Evolutionary conservation across 2,888 invertebrate species (phyloP).

Genomic region (Lymantria dispar): DNA sequence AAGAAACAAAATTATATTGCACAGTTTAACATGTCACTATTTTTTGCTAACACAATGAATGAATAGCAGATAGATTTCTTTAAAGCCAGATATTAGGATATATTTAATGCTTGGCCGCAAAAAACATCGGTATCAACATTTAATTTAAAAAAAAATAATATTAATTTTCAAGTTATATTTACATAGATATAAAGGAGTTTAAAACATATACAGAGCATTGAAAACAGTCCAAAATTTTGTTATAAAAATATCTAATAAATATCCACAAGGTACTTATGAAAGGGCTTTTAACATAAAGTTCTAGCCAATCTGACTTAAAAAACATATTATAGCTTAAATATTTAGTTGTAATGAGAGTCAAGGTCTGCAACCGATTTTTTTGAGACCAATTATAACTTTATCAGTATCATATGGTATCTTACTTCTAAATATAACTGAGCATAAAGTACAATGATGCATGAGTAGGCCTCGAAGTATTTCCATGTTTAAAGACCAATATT

Average conservation of each 20-base stretch:
- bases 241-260: not conserved
- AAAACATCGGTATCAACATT: slow-evolving; percentile 13
- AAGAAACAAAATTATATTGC: slow-evolving; percentile 35
- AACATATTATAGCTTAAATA: not conserved
- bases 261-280: not conserved
- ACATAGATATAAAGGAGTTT: too few species aligned
- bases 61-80: not conserved
- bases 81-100: slow-evolving; percentile 21
- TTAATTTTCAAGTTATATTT: not conserved
- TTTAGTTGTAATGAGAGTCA: slow-evolving; percentile 9
- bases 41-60: slow-evolving; percentile 2
- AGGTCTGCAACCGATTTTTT: slow-evolving; percentile 23
- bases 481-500: slow-evolving; percentile 22
- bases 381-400: slow-evolving; percentile 26
- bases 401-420: slow-evolving; percentile 38
- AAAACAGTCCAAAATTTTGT: not conserved
- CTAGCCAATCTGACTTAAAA: not conserved
- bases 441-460: slow-evolving; percentile 66
- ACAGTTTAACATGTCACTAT: slow-evolving; percentile 22
- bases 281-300: not conserved
- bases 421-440: slow-evolving; percentile 77
- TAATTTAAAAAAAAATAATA: not conserved
- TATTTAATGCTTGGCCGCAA: slow-evolving; percentile 15
- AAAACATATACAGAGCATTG: too few species aligned
- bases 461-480: slow-evolving; percentile 49